Evolutionary conservation across 2,797 vertebrate species (phyloP), one percentile per base, ranked within the genome.

Genomic region (Danio albolineatus): DNA sequence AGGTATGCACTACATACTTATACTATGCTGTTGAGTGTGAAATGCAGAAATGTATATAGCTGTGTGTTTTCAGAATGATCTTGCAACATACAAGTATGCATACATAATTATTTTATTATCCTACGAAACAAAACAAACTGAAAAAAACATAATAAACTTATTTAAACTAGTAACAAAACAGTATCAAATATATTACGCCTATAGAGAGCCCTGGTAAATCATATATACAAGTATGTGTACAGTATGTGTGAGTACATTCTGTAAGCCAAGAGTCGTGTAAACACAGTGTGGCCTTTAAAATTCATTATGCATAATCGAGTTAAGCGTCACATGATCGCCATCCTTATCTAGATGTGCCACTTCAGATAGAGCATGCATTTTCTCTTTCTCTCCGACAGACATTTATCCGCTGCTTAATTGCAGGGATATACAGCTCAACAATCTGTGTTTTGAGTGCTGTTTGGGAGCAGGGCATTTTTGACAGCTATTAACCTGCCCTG

Each of bases 211-310:
- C 28, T 28, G 28, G 28, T 28, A 28, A 28, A 28, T 1, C 28
- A 1, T 28, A n/a, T n/a, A n/a, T n/a, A n/a, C n/a, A n/a, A n/a
- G n/a, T n/a, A 28, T 28, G 28, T 28, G 28, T 28, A 28, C 28
- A 28, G 28, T 28, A 1, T 28, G 28, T 28, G 28, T 28, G 28
- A 28, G 28, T 3, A 28, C 1, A 28, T 28, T 69, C 17, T 7
- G 6, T 54, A 13, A 39, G 54, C 54, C 12, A 43, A 28, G 13
- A 49, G 54, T 48, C 65, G 65, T 60, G 76, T 49, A 69, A 78
- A 70, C 65, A 78, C 54, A 70, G 76, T 5, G 44, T 70, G 65
- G 65, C 76, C 76, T 78, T 78, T 78, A 60, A 78, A 78, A 70
- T 49, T 51, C 17, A 78, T 78, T 70, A 61, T 60, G 53, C 76